Evolutionary conservation across 2,797 vertebrate species (phyloP), one percentile per base, ranked within the genome.

Genomic region (Erithacus rubecula): DNA sequence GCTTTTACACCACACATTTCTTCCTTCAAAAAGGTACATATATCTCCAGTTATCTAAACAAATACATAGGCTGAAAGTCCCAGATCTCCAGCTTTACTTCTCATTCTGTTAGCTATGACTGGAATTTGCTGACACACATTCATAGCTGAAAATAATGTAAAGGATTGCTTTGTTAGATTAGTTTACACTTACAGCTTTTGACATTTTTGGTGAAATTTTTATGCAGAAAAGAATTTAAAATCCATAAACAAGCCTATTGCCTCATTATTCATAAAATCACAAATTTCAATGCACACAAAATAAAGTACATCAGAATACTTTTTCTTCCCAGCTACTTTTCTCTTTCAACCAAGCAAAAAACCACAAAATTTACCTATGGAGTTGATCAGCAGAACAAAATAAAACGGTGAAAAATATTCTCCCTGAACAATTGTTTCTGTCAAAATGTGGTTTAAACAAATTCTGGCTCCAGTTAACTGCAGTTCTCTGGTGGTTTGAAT

Each of bases 401-500:
- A 90, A 85, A 86, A 10, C n/a, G 52, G 32, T 3, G 2, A 39
- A 89, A 89, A 77, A 56, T 53, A 91, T 60, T 86, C 80, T 82
- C 70, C 67, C 86, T 53, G 63, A 90, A 77, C 64, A 72, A 87
- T 37, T 87, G 18, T 43, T 90, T 86, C 86, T 92, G 83, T 95
- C 93, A 92, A 94, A 96, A 87, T 3, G 19, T 60, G 34, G 74
- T 84, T 94, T 94, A 90, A 96, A 90, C 63, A 80, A 92, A 92
- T 77, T 74, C 94, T 77, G 56, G 81, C 53, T 93, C 27, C 81
- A 74, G 88, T 82, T 92, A 93, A 90, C 90, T 69, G 77, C 74
- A 82, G 81, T 70, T 67, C 83, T 94, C 95, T 91, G 41, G 94
- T 84, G 94, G 88, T 83, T 86, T 95, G 63, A 87, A 81, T 7